A percentile compares a stretch with the other conserved stretches of the same genome.
Conservation (phyloP, 2,888 invertebrate species). For the Diarsia mendica region DNA sequence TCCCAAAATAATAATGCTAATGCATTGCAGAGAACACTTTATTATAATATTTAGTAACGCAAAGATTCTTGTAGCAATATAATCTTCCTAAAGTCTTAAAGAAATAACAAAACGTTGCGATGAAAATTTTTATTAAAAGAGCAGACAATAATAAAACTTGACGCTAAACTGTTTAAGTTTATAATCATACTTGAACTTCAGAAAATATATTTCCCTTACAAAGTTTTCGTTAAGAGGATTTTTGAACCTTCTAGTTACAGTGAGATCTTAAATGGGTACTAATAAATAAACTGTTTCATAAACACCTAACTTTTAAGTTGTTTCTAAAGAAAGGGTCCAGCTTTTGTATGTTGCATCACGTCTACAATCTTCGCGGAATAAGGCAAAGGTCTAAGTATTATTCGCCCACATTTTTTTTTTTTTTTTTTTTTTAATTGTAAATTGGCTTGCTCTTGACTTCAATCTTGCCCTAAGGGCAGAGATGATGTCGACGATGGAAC, state of each 20-base stretch:
- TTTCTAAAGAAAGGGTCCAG: background rate
- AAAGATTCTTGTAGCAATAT: background rate
- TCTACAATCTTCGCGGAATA: background rate
- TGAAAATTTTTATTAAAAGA: background rate
- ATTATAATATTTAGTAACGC: background rate
- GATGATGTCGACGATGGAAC: no score
- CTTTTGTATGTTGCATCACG: background rate
- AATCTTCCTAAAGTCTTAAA: constrained; percentile 2
- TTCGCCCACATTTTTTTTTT: background rate
- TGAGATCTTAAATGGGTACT: background rate
- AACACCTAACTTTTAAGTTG: constrained; percentile 4
- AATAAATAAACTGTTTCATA: constrained; percentile 3
- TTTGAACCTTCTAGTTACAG: background rate
- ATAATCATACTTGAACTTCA: constrained; percentile 4
- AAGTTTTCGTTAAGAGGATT: background rate
- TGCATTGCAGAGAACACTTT: background rate
- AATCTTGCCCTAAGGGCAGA: no score
- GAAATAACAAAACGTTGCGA: constrained; percentile 13
- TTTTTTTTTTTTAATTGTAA: no score
- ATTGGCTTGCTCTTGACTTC: no score
- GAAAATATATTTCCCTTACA: background rate
- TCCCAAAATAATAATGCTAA: background rate
- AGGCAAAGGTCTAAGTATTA: background rate
- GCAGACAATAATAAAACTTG: constrained; percentile 12
- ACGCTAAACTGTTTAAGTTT: constrained; percentile 15